A percentile compares a stretch with the other conserved stretches of the same genome.
Conservation (phyloP, 2,888 invertebrate genomes). For the Zhengitettix transpicula region DNA sequence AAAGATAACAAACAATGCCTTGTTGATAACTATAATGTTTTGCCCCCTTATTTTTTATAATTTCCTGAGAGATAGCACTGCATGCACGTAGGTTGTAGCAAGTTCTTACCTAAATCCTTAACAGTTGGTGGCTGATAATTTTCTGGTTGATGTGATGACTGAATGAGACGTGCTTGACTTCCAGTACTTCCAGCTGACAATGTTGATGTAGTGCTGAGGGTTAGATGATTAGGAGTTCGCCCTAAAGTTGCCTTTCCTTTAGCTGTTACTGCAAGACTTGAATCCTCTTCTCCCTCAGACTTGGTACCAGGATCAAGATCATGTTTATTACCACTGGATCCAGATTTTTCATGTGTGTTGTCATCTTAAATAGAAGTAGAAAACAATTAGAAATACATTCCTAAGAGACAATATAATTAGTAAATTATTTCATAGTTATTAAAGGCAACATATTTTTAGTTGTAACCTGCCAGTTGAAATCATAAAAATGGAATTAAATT, state of each 20-base stretch:
- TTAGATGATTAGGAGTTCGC: constrained; percentile 84
- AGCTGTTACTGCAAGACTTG: constrained; percentile 24
- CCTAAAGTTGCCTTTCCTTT: constrained; percentile 48
- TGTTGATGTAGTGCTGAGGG: constrained; percentile 84
- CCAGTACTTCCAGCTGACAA: constrained; percentile 86
- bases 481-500: too few species aligned
- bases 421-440: too few species aligned
- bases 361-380: background rate
- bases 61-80: constrained; percentile 53
- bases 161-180: constrained; percentile 81
- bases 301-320: constrained; percentile 51
- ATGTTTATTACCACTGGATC: constrained; percentile 17
- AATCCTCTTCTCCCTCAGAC: constrained; percentile 76
- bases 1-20: background rate
- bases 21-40: too few species aligned
- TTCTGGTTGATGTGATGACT: constrained; percentile 84
- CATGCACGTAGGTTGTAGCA: constrained; percentile 47
- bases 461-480: too few species aligned
- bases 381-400: too few species aligned
- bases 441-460: too few species aligned
- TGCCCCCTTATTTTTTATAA: constrained; percentile 9
- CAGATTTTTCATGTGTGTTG: background rate
- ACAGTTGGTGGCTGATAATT: constrained; percentile 78
- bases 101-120: constrained; percentile 71
- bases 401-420: too few species aligned